Conservation (phyloP, 2,113 vertebrate species). For the Electrona antarctica region DNA sequence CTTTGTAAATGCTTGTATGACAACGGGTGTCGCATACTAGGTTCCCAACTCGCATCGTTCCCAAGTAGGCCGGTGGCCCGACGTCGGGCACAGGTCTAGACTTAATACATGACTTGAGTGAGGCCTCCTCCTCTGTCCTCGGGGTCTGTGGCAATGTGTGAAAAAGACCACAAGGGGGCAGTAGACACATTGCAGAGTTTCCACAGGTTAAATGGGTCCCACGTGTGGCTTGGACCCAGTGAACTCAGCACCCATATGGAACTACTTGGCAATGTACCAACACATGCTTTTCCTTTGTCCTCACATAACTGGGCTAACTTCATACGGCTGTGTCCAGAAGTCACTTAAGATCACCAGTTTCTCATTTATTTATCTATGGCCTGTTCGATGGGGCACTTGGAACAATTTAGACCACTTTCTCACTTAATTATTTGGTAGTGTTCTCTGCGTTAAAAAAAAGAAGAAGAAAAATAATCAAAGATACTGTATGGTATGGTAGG, state of each 20-base stretch:
- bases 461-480: too few species aligned
- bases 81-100: too few species aligned
- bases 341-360: conserved; percentile 47
- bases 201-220: conserved; percentile 45
- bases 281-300: conserved; percentile 77
- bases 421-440: conserved; percentile 13
- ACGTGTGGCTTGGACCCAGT: conserved; percentile 71
- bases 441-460: neutral
- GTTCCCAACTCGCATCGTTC: too few species aligned
- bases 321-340: conserved; percentile 48
- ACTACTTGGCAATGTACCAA: conserved; percentile 71
- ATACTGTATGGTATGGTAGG: neutral
- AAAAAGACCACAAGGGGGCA: conserved; percentile 65
- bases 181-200: conserved; percentile 25
- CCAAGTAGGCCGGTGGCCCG: too few species aligned
- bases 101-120: too few species aligned
- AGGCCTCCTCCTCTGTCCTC: too few species aligned
- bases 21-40: too few species aligned
- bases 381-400: neutral
- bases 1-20: too few species aligned
- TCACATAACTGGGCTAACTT: conserved; percentile 73
- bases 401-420: conserved; percentile 21
- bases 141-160: neutral
- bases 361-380: conserved; percentile 25
- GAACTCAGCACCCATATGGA: conserved; percentile 78